Evolutionary conservation across 2,888 invertebrate genomes (phyloP).

Genomic region (Drosophila austrosaltans): DNA sequence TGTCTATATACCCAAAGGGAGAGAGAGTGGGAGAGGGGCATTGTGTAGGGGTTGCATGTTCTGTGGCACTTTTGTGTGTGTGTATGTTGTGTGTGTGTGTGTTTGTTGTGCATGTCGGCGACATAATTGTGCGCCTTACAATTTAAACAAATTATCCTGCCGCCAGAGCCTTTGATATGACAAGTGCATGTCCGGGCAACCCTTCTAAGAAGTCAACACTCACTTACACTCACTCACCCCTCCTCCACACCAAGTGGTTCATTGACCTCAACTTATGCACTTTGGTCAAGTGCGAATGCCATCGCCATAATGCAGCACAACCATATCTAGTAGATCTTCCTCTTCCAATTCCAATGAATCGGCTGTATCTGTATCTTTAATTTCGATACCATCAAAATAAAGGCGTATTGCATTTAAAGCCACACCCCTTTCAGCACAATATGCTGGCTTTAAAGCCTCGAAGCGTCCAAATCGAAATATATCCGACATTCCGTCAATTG

Average conservation of each 20-base stretch:
- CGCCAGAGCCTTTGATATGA: slow-evolving; percentile 38
- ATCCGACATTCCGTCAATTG: not conserved
- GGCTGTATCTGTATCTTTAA: slow-evolving; percentile 42
- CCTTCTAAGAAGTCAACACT: slow-evolving; percentile 22
- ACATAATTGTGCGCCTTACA: slow-evolving; percentile 70
- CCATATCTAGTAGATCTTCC: slow-evolving; percentile 40
- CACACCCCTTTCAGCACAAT: slow-evolving; percentile 26
- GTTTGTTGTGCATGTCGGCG: slow-evolving; percentile 70
- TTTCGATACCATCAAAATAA: slow-evolving; percentile 34
- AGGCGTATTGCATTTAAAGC: slow-evolving; percentile 17
- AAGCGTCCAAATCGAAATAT: slow-evolving; percentile 20
- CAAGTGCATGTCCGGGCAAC: slow-evolving; percentile 41
- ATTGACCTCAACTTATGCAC: slow-evolving; percentile 9
- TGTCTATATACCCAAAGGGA: not conserved
- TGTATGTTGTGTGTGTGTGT: slow-evolving; percentile 18
- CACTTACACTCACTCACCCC: not conserved
- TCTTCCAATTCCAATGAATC: slow-evolving; percentile 28
- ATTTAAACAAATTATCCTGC: slow-evolving; percentile 59
- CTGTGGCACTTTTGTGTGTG: slow-evolving; percentile 61
- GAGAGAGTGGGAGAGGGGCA: not conserved
- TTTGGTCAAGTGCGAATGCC: not conserved
- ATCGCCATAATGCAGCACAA: slow-evolving; percentile 3
- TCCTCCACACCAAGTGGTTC: slow-evolving; percentile 7
- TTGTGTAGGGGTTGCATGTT: slow-evolving; percentile 62
- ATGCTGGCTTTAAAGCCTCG: slow-evolving; percentile 32